Base-by-base conservation (phyloP, 2,113 vertebrate genomes). In the Helogale parvula region DNA sequence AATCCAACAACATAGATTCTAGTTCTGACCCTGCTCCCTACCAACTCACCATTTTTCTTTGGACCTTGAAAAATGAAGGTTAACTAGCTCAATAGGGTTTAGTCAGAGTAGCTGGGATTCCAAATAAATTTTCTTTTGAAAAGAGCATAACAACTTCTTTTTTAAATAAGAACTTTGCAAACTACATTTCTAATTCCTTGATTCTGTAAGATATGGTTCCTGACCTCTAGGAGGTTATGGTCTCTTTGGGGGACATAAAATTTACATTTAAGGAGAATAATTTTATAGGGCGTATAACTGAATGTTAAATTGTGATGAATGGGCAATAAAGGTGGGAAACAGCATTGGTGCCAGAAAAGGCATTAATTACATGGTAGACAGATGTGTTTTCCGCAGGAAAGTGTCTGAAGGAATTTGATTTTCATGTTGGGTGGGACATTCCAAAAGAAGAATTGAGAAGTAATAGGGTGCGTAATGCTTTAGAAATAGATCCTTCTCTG, bases 221-320 rank as follows among this genome's bases (percentile, higher is more conserved):
- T 97, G 92, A 96, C 92, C 86, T 86, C 86, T 72, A 69, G 68
- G 82, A 96, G 35, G 84, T 96, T 81, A 97, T 90, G 63, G 17
- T 91, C 63, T 96, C 92, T 93, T 97, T 96, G 89, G 89, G 89
- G 83, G 74, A 65, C 25, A 84, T 95, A 81, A 89, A 97, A 95
- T 96, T 96, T 96, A 96, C 92, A 94, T 94, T 92, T 97, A 93
- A 81, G 54, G 14, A 83, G 54, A 95, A 86, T 96, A 85, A 72
- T n/a, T 89, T 95, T 47, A 65, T 97, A 93, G 96, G 5, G 16
- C 29, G 11, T 91, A 33, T 97, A 95, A 93, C 69, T 23, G 65
- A 38, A 4, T 76, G 54, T n/a, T 96, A 35, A 41, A 33, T 29
- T 95, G 94, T 95, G 87, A 91, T 88, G 0, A 8, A 0, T 3